A percentile compares a stretch with the other conserved stretches of the same genome.
These are phyloP conservation scores for Scaptomyza hsui DNA, from an alignment of 1,140 invertebrate species.

Conservation along the genomic window DNA sequence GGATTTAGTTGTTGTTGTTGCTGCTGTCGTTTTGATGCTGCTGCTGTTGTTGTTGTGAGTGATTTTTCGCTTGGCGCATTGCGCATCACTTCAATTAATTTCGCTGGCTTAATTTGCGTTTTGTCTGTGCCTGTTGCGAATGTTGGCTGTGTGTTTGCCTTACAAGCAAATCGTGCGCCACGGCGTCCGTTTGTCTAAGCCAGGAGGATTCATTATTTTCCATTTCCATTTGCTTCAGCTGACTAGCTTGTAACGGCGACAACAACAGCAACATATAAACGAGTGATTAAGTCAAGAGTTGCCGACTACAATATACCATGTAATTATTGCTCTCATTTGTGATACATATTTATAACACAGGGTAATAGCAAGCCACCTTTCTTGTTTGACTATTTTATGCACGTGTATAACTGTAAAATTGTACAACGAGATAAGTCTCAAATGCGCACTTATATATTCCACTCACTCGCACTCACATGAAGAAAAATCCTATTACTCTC, in stretches of 20 bases:
- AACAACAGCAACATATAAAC: conserved; percentile 70
- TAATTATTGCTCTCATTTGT: not conserved
- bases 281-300: not conserved
- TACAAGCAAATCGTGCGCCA: conserved; percentile 83
- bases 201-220: conserved; percentile 78
- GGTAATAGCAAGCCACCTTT: no score
- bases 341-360: no score
- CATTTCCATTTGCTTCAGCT: conserved; percentile 22
- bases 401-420: no score
- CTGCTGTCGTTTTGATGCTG: conserved; percentile 6
- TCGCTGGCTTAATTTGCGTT: conserved; percentile 78
- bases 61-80: conserved; percentile 49
- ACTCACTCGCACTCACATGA: no score
- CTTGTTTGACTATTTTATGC: no score
- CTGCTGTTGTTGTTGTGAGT: conserved; percentile 26
- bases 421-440: no score
- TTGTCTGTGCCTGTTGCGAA: conserved; percentile 27
- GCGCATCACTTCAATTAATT: conserved; percentile 83
- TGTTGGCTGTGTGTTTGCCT: conserved; percentile 47
- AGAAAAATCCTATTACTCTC: no score
- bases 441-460: no score
- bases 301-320: not conserved
- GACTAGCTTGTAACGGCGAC: conserved; percentile 44
- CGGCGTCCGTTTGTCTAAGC: conserved; percentile 83
- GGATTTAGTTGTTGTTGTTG: conserved; percentile 44